Evolutionary conservation across 2,113 vertebrate species (phyloP).

Genomic region (Carollia perspicillata): DNA sequence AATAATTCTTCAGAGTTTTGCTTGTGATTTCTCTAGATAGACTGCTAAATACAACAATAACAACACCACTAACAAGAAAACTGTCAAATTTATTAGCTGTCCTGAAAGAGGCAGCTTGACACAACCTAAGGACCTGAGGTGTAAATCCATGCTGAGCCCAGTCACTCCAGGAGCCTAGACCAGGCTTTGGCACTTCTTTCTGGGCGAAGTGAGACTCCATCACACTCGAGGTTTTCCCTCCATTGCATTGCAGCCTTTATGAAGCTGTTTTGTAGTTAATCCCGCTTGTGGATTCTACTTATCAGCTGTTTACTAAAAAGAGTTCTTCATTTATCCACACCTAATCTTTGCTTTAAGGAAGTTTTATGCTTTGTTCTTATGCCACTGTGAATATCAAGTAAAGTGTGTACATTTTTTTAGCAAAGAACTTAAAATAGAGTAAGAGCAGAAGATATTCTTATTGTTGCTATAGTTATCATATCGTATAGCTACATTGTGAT

Average conservation of each 20-base stretch:
- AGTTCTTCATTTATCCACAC: not conserved
- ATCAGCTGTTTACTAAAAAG: not conserved
- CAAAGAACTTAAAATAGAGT: not conserved
- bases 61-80: not conserved
- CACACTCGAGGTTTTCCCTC: not conserved
- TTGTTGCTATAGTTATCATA: not conserved
- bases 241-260: not conserved
- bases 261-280: not conserved
- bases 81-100: not conserved
- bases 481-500: not conserved
- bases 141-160: not conserved
- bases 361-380: not conserved
- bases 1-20: not conserved
- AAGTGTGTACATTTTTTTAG: not conserved
- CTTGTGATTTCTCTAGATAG: not conserved
- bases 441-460: not conserved
- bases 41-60: not conserved
- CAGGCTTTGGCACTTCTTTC: not conserved
- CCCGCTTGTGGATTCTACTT: not conserved
- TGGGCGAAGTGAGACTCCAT: not conserved
- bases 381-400: not conserved
- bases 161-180: not conserved
- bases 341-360: constrained; percentile 4
- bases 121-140: not conserved
- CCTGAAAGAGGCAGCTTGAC: not conserved